Evolutionary conservation across 2,888 invertebrate species (phyloP), one percentile per base, ranked within the genome.

Genomic region (Brachyptera putata): DNA sequence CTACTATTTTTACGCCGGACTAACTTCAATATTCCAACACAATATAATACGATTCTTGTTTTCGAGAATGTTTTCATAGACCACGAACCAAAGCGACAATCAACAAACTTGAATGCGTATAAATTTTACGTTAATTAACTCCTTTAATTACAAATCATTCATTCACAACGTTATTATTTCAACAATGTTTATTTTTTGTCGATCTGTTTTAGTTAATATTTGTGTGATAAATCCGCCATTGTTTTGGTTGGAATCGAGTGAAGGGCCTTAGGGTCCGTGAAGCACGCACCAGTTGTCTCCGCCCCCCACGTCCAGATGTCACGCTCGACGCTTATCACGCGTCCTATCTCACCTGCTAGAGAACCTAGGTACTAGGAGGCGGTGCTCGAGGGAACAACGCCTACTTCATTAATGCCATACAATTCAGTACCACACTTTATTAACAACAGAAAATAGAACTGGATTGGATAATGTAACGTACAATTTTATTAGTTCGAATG

Each of bases 301-400:
- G 56, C 58, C 58, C 37, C 43, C 46, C 37, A 18, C 55, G 43
- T 18, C 56, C 61, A 61, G 61, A 61, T 61, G 61, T 61, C 61
- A 61, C 61, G 61, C 61, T 50, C 39, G 48, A 25, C 53, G 53
- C 57, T 61, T 61, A 61, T 61, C 61, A 58, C 61, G 58, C 61
- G 58, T 61, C 36, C 37, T 43, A 61, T 61, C 61, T 56, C 61
- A 61, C 61, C 61, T 61, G 58, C 3, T 13, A 16, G 7, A 46
- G 46, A 4, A 18, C 7, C 46, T 22, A 49, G n/a, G 24, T 46
- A 46, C 22, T 7, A n/a, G 53, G 53, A 34, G 53, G 59, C 50
- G 59, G 59, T 43, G 41, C 59, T 59, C 30, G 39, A 26, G 43
- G 36, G 22, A 26, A 14, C 25, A 36, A 53, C 59, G 46, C 59